A percentile compares a stretch with the other conserved stretches of the same genome.
These are phyloP conservation scores for Pionites leucogaster DNA, from an alignment of 2,113 vertebrate genomes.

Conservation along the genomic window DNA sequence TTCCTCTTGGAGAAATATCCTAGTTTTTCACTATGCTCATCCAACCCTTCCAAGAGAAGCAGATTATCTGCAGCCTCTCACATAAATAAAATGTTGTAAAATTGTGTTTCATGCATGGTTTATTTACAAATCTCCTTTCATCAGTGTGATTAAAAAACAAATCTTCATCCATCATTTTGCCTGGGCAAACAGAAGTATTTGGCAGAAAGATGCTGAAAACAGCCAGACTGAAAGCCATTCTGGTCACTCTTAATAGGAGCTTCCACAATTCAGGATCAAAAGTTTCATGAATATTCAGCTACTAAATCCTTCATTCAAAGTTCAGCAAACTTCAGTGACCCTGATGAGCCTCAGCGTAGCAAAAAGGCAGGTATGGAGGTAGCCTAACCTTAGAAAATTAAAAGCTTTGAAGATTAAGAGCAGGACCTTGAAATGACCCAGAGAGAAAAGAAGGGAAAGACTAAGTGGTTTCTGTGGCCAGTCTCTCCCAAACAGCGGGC, in stretches of 20 bases:
- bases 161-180: neutral
- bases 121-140: neutral
- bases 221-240: neutral
- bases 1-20: neutral
- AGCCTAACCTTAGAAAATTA: conserved; percentile 56
- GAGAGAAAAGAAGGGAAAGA: neutral
- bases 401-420: conserved; percentile 61
- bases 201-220: neutral
- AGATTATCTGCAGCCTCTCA: neutral
- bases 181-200: neutral
- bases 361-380: neutral
- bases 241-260: neutral
- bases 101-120: neutral
- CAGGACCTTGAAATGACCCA: conserved; percentile 61
- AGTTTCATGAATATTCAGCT: neutral
- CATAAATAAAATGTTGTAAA: neutral
- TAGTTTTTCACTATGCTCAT: neutral
- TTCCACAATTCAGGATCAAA: neutral
- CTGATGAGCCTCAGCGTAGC: neutral
- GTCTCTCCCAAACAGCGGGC: neutral
- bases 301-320: neutral
- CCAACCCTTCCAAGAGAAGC: neutral
- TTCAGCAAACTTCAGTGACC: conserved; percentile 26
- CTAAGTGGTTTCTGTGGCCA: neutral
- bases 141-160: neutral